Evolutionary conservation across 2,888 invertebrate species (phyloP).

Genomic region (Lochmaea capreae): DNA sequence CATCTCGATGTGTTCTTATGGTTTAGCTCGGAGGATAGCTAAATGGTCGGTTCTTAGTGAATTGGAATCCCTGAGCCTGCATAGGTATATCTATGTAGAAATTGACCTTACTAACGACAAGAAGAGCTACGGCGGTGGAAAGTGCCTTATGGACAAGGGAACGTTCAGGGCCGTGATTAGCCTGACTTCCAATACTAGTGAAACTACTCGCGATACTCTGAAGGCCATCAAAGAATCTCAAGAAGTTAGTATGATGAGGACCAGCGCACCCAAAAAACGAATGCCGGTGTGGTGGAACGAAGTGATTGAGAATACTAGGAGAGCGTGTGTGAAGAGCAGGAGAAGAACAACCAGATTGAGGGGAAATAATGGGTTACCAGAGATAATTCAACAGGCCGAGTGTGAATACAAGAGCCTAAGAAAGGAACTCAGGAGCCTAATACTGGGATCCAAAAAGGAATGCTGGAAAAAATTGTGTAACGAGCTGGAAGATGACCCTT

Average conservation of each 20-base stretch:
- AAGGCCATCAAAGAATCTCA: not conserved
- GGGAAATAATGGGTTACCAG: no score
- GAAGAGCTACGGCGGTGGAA: not conserved
- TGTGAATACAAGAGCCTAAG: not conserved
- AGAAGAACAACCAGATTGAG: no score
- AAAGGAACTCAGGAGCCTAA: constrained; percentile 13
- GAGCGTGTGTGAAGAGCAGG: constrained; percentile 7
- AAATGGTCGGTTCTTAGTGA: not conserved
- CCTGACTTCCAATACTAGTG: not conserved
- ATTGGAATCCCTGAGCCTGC: not conserved
- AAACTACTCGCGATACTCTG: not conserved
- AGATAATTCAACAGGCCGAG: not conserved
- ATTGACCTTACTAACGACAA: not conserved
- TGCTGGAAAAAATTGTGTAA: constrained; percentile 14
- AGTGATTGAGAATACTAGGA: not conserved
- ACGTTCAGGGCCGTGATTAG: not conserved
- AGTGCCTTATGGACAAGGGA: not conserved
- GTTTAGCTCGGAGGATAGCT: not conserved
- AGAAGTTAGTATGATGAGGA: constrained; percentile 1
- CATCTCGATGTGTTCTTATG: not conserved
- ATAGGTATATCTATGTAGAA: not conserved
- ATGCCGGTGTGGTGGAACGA: constrained; percentile 23
- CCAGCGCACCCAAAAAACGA: not conserved
- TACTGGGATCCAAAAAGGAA: constrained; percentile 9
- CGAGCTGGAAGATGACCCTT: constrained; percentile 7